Percentiles rank a stretch among this genome's conserved stretches.
Conservation (phyloP, 1,140 invertebrate genomes). For the Drosophila chauvacae region DNA sequence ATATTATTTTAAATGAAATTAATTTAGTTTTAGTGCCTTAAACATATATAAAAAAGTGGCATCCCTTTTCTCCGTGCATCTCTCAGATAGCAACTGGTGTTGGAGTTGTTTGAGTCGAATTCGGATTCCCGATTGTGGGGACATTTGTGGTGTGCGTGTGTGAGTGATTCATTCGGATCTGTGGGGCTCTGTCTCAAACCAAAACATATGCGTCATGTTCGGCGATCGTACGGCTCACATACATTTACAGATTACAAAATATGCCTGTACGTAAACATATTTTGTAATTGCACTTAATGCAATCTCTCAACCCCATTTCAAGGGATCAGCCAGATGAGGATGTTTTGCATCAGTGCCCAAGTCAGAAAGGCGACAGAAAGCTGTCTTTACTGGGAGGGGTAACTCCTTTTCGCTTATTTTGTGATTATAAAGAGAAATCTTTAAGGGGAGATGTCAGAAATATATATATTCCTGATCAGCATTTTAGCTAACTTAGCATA, state of each 20-base stretch:
- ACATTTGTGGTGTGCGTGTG: slow-evolving; percentile 20
- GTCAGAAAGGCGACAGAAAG: neutral
- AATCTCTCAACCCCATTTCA: slow-evolving; percentile 64
- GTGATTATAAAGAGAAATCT: neutral
- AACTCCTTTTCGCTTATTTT: neutral
- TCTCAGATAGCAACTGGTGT: slow-evolving; percentile 45
- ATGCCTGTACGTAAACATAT: slow-evolving; percentile 41
- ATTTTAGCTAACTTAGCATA: too few relatives aligned
- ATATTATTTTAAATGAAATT: neutral
- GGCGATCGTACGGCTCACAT: slow-evolving; percentile 24
- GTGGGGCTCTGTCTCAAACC: slow-evolving; percentile 38
- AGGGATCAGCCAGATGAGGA: slow-evolving; percentile 38
- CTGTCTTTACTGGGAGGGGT: neutral
- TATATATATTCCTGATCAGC: too few relatives aligned
- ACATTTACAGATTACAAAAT: slow-evolving; percentile 46
- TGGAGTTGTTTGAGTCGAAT: slow-evolving; percentile 44
- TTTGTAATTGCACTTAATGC: slow-evolving; percentile 77
- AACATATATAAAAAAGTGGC: too few relatives aligned
- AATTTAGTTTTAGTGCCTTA: neutral
- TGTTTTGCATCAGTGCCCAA: slow-evolving; percentile 28
- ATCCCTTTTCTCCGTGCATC: slow-evolving; percentile 33
- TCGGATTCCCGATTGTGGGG: slow-evolving; percentile 32
- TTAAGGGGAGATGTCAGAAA: neutral
- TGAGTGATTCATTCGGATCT: slow-evolving; percentile 47
- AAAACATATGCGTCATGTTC: slow-evolving; percentile 76